Base-by-base conservation (phyloP, 1,140 invertebrate genomes). In the Leptopilina clavipes region DNA sequence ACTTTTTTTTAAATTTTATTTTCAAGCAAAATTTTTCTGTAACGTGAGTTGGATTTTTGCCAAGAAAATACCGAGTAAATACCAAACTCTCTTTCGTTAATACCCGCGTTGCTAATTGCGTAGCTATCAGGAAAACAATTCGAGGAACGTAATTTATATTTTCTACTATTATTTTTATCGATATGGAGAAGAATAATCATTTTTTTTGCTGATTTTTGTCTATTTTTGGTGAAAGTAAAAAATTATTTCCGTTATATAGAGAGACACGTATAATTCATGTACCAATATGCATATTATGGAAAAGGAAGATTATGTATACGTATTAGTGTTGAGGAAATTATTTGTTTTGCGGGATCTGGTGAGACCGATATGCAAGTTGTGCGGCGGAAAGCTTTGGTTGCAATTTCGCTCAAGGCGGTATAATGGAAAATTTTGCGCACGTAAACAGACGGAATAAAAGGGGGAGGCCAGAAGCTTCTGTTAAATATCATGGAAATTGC, bases 401-500 rank as follows among this genome's bases (percentile, higher is more conserved):
- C 54, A 59, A 31, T 40, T 73, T 45, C 70, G 45, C 75, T 72
- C 70, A 19, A 65, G 59, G 31, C n/a, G n/a, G 75, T 22, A 40
- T 40, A 40, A 76, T 73, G 76, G 70, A 52, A 75, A 81, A 76
- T 59, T 79, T 76, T 48, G 25, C n/a, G n/a, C 72, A 71, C 77
- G 44, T 79, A 76, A 81, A 78, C 77, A 78, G 72, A 56, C 22
- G 74, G 71, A 79, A 73, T 76, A 79, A 52, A 52, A 78, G 75
- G 76, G 79, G 59, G 70, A 75, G 43, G 72, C 77, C 70, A 52
- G 44, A 45, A 73, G 72, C 59, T 25, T 74, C 76, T 73, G 72
- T 48, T 43, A 74, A 77, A 72, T 71, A 73, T 75, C 75, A 74
- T 71, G 73, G 31, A 48, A 75, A 76, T 70, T 56, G 72, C 73